phyloP scores from a whole-genome alignment of 2,113 vertebrate genomes.

The Ameiurus melas region DNA sequence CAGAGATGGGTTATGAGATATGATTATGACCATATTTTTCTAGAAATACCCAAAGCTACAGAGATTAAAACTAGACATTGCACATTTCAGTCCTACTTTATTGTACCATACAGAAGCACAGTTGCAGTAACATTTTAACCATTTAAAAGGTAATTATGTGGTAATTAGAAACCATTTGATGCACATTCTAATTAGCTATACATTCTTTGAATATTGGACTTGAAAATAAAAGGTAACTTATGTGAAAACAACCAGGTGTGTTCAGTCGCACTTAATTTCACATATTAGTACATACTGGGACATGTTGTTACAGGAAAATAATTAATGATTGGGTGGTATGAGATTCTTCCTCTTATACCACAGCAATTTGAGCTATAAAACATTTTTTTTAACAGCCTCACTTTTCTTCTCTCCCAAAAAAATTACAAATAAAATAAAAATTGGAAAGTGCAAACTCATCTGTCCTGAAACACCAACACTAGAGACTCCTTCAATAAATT shows the following conservation, averaged over 20 bases:
- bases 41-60: constrained; percentile 3
- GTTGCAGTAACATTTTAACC: neutral
- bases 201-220: neutral
- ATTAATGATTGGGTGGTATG: neutral
- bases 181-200: neutral
- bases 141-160: neutral
- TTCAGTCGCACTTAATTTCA: neutral
- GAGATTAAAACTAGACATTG: neutral
- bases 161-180: neutral
- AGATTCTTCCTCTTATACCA: neutral
- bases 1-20: constrained; percentile 31
- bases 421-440: neutral
- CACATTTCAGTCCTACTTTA: neutral
- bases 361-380: neutral
- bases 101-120: neutral
- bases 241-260: neutral
- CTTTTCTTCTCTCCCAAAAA: neutral
- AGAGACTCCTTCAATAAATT: neutral
- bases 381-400: neutral
- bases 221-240: neutral
- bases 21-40: neutral
- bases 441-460: neutral
- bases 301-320: neutral
- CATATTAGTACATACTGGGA: neutral
- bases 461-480: neutral